These are phyloP conservation scores for Carollia perspicillata DNA, from an alignment of 2,113 vertebrate genomes.

Conservation along the genomic window DNA sequence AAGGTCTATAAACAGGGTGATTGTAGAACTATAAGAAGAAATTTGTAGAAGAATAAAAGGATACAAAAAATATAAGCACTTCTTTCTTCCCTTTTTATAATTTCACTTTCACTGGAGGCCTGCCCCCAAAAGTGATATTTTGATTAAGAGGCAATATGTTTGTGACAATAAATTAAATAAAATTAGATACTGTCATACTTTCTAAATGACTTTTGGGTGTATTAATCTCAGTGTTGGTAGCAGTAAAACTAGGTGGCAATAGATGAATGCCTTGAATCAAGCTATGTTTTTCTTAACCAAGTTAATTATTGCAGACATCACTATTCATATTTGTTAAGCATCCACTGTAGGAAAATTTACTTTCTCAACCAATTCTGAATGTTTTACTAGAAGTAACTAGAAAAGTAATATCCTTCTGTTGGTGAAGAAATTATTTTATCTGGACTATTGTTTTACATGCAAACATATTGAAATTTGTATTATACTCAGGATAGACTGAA, in stretches of 20 bases:
- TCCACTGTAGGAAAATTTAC: neutral
- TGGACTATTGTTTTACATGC: neutral
- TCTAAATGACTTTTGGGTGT: neutral
- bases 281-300: neutral
- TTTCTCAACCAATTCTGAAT: neutral
- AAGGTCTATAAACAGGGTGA: neutral
- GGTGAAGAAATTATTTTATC: conserved; percentile 15
- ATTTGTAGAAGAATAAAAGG: neutral
- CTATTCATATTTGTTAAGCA: neutral
- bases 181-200: neutral
- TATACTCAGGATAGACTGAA: neutral
- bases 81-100: neutral
- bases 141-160: neutral
- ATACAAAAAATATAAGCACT: neutral
- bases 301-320: neutral
- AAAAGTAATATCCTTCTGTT: conserved; percentile 2
- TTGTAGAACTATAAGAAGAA: neutral
- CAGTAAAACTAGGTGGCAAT: neutral
- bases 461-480: conserved; percentile 8
- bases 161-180: neutral
- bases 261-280: neutral
- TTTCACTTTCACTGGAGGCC: neutral
- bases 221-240: neutral
- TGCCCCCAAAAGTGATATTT: neutral
- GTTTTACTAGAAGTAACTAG: neutral